Conservation (phyloP, 2,113 vertebrate genomes). For the Alexandromys fortis region DNA sequence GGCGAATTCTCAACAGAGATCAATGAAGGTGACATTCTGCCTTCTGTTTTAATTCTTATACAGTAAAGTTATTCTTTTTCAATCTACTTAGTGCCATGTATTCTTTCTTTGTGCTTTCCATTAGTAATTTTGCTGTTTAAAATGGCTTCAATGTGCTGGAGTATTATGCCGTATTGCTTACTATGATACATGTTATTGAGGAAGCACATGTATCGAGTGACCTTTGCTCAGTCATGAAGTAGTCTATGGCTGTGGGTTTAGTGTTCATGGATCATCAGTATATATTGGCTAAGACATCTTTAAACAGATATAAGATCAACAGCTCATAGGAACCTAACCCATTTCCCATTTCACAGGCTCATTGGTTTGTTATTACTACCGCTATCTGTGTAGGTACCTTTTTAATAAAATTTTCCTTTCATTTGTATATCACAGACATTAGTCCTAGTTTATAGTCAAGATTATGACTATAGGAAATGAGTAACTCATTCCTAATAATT, state of each 20-base stretch:
- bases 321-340: not conserved
- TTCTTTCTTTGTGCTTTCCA: not conserved
- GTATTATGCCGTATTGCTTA: not conserved
- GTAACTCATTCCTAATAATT: not conserved
- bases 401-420: slow-evolving; percentile 12
- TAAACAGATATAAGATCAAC: not conserved
- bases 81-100: not conserved
- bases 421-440: not conserved
- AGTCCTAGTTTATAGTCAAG: slow-evolving; percentile 14
- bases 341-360: not conserved
- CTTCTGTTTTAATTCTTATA: slow-evolving; percentile 5
- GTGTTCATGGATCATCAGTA: not conserved
- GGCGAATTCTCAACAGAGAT: not conserved
- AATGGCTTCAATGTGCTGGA: not conserved
- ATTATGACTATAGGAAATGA: slow-evolving; percentile 8
- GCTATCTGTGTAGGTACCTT: not conserved
- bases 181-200: not conserved
- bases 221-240: not conserved
- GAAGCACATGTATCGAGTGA: not conserved
- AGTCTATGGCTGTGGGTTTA: not conserved
- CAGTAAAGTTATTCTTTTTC: not conserved
- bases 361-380: not conserved
- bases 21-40: not conserved
- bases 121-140: slow-evolving; percentile 11
- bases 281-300: not conserved